These are phyloP conservation scores for Platysteira castanea DNA, from an alignment of 2,113 vertebrate species.

Conservation along the genomic window DNA sequence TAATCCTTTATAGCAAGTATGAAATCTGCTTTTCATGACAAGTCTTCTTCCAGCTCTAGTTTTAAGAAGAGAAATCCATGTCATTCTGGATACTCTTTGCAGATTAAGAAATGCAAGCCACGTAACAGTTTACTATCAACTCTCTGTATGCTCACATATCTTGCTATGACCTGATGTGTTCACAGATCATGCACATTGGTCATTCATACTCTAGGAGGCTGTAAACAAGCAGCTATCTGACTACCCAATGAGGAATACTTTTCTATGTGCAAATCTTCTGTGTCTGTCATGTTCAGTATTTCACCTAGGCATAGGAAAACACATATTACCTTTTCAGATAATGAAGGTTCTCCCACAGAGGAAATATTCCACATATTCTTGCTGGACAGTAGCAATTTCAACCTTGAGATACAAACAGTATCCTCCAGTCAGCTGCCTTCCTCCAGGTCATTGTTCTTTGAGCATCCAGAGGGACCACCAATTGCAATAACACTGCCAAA, in stretches of 20 bases:
- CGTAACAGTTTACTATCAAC: not conserved
- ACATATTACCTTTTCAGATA: not conserved
- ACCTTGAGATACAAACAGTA: not conserved
- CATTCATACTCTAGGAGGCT: not conserved
- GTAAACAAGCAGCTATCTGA: not conserved
- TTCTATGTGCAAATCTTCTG: not conserved
- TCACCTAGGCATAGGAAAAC: not conserved
- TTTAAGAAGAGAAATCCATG: not conserved
- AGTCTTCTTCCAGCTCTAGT: not conserved
- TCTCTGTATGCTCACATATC: not conserved
- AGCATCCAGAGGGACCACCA: not conserved
- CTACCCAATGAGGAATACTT: not conserved
- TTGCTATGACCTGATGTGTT: not conserved
- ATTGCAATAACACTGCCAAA: slow-evolving; percentile 46
- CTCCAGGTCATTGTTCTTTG: not conserved
- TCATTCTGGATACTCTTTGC: not conserved
- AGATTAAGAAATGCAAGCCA: not conserved
- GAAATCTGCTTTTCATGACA: not conserved
- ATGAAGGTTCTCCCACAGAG: not conserved
- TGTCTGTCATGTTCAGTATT: not conserved
- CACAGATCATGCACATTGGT: fast-evolving
- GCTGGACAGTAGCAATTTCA: not conserved
- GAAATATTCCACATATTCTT: not conserved
- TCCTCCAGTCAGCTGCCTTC: not conserved
- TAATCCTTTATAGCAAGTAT: not conserved